These are phyloP conservation scores for Drosophila neutralis DNA, from an alignment of 2,888 invertebrate genomes.

Conservation along the genomic window DNA sequence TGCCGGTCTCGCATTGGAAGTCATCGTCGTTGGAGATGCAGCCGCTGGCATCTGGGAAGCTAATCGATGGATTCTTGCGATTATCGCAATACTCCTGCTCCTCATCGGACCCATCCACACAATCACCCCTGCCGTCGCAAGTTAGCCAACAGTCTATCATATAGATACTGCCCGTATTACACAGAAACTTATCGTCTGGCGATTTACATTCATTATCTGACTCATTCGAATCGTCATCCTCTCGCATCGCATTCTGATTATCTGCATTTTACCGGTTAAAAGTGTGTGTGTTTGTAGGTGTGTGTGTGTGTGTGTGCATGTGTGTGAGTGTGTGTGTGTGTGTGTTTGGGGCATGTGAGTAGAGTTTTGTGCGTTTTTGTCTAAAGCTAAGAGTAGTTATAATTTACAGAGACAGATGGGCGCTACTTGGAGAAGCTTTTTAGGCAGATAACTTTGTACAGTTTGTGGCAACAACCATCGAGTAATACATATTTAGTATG, in stretches of 20 bases:
- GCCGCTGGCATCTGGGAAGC: not conserved
- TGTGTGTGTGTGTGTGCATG: constrained; percentile 4
- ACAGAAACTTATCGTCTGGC: not conserved
- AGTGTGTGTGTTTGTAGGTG: constrained; percentile 6
- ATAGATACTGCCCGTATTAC: constrained; percentile 15
- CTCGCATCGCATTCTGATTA: not conserved
- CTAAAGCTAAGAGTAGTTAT: not conserved
- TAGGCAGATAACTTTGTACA: not conserved
- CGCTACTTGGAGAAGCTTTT: not conserved
- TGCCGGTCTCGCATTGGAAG: constrained; percentile 30
- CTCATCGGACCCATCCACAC: constrained; percentile 38
- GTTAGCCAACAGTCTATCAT: not conserved
- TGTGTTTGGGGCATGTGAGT: constrained; percentile 2
- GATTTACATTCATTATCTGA: constrained; percentile 1
- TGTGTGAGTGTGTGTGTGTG: constrained; percentile 1
- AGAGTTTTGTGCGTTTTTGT: constrained; percentile 5
- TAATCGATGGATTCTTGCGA: too few relatives aligned
- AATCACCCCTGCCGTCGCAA: constrained; percentile 14
- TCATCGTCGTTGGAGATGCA: not conserved
- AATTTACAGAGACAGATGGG: constrained; percentile 8
- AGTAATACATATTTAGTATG: constrained; percentile 6
- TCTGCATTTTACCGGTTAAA: constrained; percentile 14
- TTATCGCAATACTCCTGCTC: not conserved
- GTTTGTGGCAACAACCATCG: constrained; percentile 1
- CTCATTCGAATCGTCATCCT: not conserved